Conservation (phyloP, 2,888 invertebrate species). For the Sericinus montela region DNA sequence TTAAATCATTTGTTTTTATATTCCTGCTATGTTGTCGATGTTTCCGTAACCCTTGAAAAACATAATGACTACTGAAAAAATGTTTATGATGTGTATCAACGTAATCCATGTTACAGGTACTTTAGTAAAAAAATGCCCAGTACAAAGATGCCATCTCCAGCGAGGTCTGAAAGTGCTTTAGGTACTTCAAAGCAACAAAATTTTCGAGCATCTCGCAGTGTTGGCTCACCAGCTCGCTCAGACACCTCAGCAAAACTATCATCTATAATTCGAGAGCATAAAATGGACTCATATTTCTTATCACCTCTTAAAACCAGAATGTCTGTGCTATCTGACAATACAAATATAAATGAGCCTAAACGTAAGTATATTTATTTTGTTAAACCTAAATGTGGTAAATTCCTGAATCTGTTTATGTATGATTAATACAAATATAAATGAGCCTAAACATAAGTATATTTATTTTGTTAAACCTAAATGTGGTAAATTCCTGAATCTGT, state of each 20-base stretch:
- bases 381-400: too few relatives aligned
- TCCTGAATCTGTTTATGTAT: too few relatives aligned
- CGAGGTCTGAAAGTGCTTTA: constrained; percentile 43
- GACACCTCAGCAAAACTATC: constrained; percentile 44
- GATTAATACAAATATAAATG: constrained; percentile 57
- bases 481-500: too few relatives aligned
- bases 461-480: neutral
- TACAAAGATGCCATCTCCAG: constrained; percentile 49
- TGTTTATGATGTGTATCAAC: too few relatives aligned
- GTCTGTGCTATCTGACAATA: constrained; percentile 56
- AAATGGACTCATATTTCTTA: constrained; percentile 39
- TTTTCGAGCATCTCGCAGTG: constrained; percentile 42
- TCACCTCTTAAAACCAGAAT: constrained; percentile 44
- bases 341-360: constrained; percentile 54
- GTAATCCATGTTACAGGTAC: too few relatives aligned
- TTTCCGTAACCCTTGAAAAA: too few relatives aligned
- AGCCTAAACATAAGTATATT: constrained; percentile 53
- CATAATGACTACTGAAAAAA: too few relatives aligned
- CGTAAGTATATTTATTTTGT: constrained; percentile 42
- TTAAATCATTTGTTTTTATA: too few relatives aligned
- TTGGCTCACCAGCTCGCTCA: constrained; percentile 48
- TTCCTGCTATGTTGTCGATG: too few relatives aligned
- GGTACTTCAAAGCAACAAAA: constrained; percentile 39
- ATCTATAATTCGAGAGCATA: constrained; percentile 31
- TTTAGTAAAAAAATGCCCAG: constrained; percentile 36